These are phyloP conservation scores for Zoanthus solanderi DNA, from an alignment of 92 coral and sea anemone species.

Conservation along the genomic window DNA sequence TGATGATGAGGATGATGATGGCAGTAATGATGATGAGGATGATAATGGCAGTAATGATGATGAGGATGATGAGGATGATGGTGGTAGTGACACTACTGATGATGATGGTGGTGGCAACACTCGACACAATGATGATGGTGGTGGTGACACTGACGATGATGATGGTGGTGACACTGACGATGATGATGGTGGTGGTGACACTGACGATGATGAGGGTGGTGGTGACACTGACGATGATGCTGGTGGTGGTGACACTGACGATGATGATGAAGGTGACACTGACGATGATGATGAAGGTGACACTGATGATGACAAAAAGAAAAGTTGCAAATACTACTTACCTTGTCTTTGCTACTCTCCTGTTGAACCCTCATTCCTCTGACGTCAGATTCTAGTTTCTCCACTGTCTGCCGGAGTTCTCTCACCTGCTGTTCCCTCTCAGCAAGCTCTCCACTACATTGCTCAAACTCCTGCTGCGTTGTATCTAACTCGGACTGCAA, in stretches of 20 bases:
- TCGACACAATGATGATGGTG: not conserved
- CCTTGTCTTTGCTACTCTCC: constrained; percentile 77
- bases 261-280: not conserved
- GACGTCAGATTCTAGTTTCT: constrained; percentile 67
- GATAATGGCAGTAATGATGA: too few relatives aligned
- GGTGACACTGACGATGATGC: not conserved
- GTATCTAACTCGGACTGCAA: constrained; percentile 94
- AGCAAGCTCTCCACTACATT: constrained; percentile 74
- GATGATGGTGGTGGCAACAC: not conserved
- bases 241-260: not conserved
- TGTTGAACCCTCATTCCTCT: constrained; percentile 69
- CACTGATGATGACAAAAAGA: not conserved
- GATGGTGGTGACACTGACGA: not conserved
- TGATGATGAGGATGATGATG: too few relatives aligned
- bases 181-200: not conserved
- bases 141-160: not conserved
- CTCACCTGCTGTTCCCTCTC: constrained; percentile 75
- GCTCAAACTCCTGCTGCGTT: constrained; percentile 90
- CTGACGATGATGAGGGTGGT: not conserved
- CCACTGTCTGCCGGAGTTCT: constrained; percentile 68
- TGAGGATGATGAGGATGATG: not conserved
- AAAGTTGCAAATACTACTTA: not conserved
- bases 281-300: not conserved
- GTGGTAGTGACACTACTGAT: not conserved
- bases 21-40: too few relatives aligned